These are phyloP conservation scores for Danio albolineatus DNA, from an alignment of 2,797 vertebrate genomes.

Conservation along the genomic window DNA sequence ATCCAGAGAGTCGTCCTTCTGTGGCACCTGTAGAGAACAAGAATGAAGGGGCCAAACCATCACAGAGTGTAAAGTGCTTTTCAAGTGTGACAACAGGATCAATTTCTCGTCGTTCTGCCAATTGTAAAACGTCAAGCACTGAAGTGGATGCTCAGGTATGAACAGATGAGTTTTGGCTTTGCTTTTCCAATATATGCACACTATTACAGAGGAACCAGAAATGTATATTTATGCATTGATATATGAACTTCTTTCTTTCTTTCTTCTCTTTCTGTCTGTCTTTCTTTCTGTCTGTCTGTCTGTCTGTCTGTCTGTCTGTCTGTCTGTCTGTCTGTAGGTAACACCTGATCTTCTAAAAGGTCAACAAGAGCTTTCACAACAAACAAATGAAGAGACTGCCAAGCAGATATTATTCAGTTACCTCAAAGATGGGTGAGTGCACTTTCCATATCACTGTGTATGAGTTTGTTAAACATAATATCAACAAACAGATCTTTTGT, in stretches of 20 bases:
- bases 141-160: conserved; percentile 76
- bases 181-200: background rate
- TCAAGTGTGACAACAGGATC: conserved; percentile 58
- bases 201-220: background rate
- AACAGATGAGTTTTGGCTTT: background rate
- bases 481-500: background rate
- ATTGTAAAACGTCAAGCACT: conserved; percentile 60
- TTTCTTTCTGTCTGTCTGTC: too few relatives aligned
- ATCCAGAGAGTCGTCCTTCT: conserved; percentile 62
- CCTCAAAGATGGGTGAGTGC: conserved; percentile 93
- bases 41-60: conserved; percentile 56
- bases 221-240: background rate
- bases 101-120: conserved; percentile 41
- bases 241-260: conserved; percentile 21
- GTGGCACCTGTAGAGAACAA: conserved; percentile 64
- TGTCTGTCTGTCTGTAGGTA: conserved; percentile 78
- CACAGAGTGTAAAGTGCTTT: conserved; percentile 59
- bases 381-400: conserved; percentile 96
- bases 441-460: background rate
- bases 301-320: too few relatives aligned
- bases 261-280: too few relatives aligned
- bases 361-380: conserved; percentile 92
- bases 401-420: conserved; percentile 98
- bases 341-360: conserved; percentile 97
- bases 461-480: background rate